Percentiles rank a stretch among this genome's conserved stretches.
Conservation (phyloP, 1,140 invertebrate genomes). For the Cydia pomonella region DNA sequence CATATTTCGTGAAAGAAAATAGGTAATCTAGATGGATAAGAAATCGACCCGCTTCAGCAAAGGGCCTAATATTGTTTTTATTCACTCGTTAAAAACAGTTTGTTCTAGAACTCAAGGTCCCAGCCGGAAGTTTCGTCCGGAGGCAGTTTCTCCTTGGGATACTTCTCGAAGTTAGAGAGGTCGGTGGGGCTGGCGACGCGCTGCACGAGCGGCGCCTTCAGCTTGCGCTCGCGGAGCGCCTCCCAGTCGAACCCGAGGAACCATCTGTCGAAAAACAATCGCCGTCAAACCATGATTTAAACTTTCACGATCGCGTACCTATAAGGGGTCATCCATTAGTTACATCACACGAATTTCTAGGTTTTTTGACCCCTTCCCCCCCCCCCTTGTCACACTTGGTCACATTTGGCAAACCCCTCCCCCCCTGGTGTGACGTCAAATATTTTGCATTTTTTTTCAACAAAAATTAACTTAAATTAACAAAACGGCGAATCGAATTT, state of each 20-base stretch:
- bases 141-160: constrained; percentile 83
- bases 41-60: not conserved
- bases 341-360: too few relatives aligned
- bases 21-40: too few relatives aligned
- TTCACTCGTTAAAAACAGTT: not conserved
- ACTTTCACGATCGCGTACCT: too few relatives aligned
- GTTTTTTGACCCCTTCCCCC: too few relatives aligned
- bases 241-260: constrained; percentile 97
- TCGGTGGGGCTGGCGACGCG: constrained; percentile 84
- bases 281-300: not conserved
- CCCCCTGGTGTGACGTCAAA: too few relatives aligned
- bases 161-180: constrained; percentile 85
- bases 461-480: too few relatives aligned
- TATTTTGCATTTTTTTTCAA: too few relatives aligned
- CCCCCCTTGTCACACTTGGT: too few relatives aligned
- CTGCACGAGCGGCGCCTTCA: constrained; percentile 89
- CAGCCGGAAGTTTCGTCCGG: constrained; percentile 86
- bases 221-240: constrained; percentile 85
- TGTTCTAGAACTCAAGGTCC: constrained; percentile 84
- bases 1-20: too few relatives aligned
- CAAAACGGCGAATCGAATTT: too few relatives aligned
- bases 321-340: too few relatives aligned
- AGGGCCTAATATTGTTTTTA: not conserved
- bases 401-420: too few relatives aligned
- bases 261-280: constrained; percentile 84